Conservation (phyloP, 2,888 invertebrate species). For the Xestobium rufovillosum region DNA sequence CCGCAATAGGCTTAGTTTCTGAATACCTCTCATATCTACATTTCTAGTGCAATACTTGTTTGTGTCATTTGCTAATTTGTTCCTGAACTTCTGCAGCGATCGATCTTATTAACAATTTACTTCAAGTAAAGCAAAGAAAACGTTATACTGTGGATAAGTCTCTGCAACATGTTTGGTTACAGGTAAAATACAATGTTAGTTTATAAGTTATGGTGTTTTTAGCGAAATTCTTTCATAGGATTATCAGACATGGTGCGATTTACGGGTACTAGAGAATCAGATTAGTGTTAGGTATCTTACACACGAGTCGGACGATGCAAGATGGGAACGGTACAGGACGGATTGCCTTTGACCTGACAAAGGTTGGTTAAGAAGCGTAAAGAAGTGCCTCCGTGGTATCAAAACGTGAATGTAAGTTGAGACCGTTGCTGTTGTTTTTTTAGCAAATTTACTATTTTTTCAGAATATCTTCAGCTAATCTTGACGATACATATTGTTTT, state of each 20-base stretch:
- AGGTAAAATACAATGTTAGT: constrained; percentile 51
- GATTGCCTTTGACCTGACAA: constrained; percentile 43
- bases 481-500: no score
- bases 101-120: constrained; percentile 93
- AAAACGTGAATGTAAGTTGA: no score
- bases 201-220: not conserved
- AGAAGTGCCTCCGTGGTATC: constrained; percentile 40
- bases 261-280: constrained; percentile 76
- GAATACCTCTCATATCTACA: no score
- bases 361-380: constrained; percentile 45
- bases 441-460: no score
- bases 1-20: no score
- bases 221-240: constrained; percentile 48
- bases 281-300: constrained; percentile 74
- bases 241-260: constrained; percentile 90
- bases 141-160: constrained; percentile 95
- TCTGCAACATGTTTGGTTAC: constrained; percentile 90
- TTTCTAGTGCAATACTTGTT: no score
- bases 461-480: no score
- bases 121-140: constrained; percentile 95
- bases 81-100: constrained; percentile 63
- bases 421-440: no score
- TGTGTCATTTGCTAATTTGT: not conserved
- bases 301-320: constrained; percentile 87
- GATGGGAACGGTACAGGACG: constrained; percentile 60